Percentiles rank a stretch among this genome's conserved stretches.
Evolutionary conservation across 2,113 vertebrate species (phyloP).

Genomic region (Neomonachus schauinslandi): DNA sequence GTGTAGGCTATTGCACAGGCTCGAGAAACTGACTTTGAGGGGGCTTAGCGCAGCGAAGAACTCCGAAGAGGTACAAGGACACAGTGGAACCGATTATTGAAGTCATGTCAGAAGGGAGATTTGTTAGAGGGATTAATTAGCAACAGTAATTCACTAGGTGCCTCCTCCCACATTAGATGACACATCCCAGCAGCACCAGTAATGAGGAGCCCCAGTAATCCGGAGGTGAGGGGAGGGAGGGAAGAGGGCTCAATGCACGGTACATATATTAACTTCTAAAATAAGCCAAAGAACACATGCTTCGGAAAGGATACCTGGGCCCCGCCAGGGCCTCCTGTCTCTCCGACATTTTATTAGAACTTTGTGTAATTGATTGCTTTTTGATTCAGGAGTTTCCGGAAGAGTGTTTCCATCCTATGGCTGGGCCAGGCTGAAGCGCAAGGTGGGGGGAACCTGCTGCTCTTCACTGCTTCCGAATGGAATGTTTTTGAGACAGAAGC

Average conservation of each 20-base stretch:
- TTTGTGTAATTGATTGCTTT: slow-evolving; percentile 74
- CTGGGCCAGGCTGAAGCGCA: slow-evolving; percentile 76
- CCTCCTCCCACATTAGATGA: background rate
- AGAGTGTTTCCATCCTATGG: slow-evolving; percentile 75
- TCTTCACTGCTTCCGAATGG: slow-evolving; percentile 71
- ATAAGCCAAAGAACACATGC: background rate
- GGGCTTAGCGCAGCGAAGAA: slow-evolving; percentile 60
- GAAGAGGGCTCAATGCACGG: background rate
- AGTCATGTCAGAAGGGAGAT: slow-evolving; percentile 75
- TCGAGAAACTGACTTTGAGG: slow-evolving; percentile 72
- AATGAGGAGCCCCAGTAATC: background rate
- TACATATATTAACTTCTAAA: background rate
- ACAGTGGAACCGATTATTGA: slow-evolving; percentile 57
- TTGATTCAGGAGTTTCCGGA: slow-evolving; percentile 81
- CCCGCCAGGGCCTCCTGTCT: slow-evolving; percentile 63
- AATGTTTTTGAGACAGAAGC: slow-evolving; percentile 81
- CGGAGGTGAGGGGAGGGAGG: background rate
- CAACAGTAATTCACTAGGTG: background rate
- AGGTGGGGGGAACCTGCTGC: slow-evolving; percentile 62
- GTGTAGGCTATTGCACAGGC: background rate
- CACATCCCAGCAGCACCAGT: background rate
- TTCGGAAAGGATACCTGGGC: background rate
- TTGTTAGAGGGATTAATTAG: slow-evolving; percentile 70
- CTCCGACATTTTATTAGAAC: slow-evolving; percentile 74
- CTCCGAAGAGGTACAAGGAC: slow-evolving; percentile 53